Conservation (phyloP, 2,888 invertebrate genomes). For the Dolichopus griseipennis region DNA sequence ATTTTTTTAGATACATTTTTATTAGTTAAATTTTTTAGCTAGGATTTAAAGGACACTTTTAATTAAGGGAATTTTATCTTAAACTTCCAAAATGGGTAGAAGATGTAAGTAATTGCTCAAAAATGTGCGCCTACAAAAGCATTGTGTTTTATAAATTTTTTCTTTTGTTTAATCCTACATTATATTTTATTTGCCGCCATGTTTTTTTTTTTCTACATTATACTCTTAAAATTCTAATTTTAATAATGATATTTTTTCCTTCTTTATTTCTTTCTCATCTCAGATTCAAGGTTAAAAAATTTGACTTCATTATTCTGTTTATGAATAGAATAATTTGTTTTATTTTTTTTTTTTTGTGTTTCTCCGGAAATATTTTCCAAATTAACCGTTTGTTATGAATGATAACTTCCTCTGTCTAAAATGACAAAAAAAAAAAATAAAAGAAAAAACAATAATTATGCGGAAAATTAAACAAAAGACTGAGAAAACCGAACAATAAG, state of each 20-base stretch:
- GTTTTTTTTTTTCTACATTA: not conserved
- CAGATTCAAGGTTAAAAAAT: not conserved
- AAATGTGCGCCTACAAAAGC: too few species aligned
- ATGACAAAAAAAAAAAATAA: not conserved
- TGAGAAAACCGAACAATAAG: too few species aligned
- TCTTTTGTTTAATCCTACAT: not conserved
- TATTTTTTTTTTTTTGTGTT: too few species aligned
- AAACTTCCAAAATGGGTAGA: too few species aligned
- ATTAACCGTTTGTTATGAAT: not conserved
- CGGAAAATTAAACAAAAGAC: too few species aligned
- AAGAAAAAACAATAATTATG: too few species aligned
- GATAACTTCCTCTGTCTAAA: not conserved
- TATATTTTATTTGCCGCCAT: not conserved
- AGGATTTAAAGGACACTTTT: too few species aligned
- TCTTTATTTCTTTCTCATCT: not conserved
- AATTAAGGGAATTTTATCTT: too few species aligned
- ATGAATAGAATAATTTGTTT: not conserved
- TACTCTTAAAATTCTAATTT: not conserved
- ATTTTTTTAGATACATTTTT: too few species aligned
- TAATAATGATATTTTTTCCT: not conserved
- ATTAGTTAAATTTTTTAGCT: too few species aligned
- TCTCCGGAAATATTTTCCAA: not conserved
- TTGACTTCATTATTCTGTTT: not conserved
- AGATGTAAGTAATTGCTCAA: too few species aligned
- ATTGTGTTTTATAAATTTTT: not conserved